Base-by-base conservation (phyloP, 2,888 invertebrate species). In the Papilio elwesi region DNA sequence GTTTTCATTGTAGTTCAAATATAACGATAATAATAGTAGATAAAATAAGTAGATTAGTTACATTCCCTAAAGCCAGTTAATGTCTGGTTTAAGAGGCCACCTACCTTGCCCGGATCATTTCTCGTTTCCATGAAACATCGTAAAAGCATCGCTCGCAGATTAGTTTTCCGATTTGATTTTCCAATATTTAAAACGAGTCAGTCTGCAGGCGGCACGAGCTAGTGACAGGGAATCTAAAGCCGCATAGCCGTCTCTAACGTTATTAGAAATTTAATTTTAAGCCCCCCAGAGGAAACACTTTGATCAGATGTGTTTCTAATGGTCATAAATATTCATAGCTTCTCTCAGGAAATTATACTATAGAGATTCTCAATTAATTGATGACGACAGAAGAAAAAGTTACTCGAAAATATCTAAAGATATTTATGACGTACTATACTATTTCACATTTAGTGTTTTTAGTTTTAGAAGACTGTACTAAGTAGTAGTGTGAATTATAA, bases 231-330 rank as follows among this genome's bases (percentile, higher is more conserved):
- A 11, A 38, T 16, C 59, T 43, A 16, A 47, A 67, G 47, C 55
- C 55, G 16, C 11, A 26, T 38, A 43, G 43, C 13, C 38, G 48
- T 48, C 70, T 49, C 16, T 43, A 8, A n/a, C 63, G 43, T 64
- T 53, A 70, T 70, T 64, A 64, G 53, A 48, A 48, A 70, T 68
- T 47, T 68, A 11, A 68, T 55, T 70, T 70, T 64, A 64, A 38
- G n/a, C 16, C 55, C 70, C 43, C 48, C n/a, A 11, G 36, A 63
- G 64, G 48, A 11, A 47, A 16, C 3, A n/a, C 63, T 64, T 64
- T 64, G 64, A 55, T 64, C 48, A 64, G 26, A 55, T 62, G n/a
- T 52, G 26, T 43, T 9, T 47, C 47, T 11, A 36, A 16, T 47
- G 26, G n/a, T 12, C 16, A 26, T 68, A 15, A 49, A 59, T 68